Percentiles rank a stretch among this genome's conserved stretches.
These are phyloP conservation scores for Sarcophaga carnaria DNA, from an alignment of 2,888 invertebrate genomes.

Conservation along the genomic window DNA sequence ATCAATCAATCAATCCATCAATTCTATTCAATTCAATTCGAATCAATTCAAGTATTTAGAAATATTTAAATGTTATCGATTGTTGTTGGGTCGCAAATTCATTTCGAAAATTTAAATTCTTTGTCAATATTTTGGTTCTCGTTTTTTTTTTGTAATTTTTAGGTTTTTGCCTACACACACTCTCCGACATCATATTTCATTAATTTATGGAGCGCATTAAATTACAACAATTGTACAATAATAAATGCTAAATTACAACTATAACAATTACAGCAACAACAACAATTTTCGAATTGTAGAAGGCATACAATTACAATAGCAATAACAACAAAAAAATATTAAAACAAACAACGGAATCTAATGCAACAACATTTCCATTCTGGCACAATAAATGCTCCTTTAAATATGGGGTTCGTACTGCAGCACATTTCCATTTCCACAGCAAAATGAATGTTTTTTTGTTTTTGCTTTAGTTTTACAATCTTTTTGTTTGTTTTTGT, in stretches of 20 bases:
- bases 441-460: too few relatives aligned
- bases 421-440: too few relatives aligned
- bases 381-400: not conserved
- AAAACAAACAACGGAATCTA: not conserved
- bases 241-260: slow-evolving; percentile 7
- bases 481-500: not conserved
- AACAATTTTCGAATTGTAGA: too few relatives aligned
- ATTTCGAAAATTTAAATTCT: too few relatives aligned
- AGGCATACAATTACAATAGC: slow-evolving; percentile 2
- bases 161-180: not conserved
- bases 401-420: not conserved
- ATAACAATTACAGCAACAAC: not conserved
- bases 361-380: not conserved
- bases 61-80: not conserved
- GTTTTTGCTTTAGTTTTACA: not conserved
- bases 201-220: slow-evolving; percentile 27
- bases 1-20: slow-evolving; percentile 27
- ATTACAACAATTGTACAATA: slow-evolving; percentile 18
- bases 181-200: not conserved
- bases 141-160: not conserved
- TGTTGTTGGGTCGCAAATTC: not conserved
- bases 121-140: not conserved
- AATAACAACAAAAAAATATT: slow-evolving; percentile 2
- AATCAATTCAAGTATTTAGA: not conserved
- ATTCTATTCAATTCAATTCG: not conserved